These are phyloP conservation scores for Mellilla xanthometata DNA, from an alignment of 2,888 invertebrate genomes.

Conservation along the genomic window DNA sequence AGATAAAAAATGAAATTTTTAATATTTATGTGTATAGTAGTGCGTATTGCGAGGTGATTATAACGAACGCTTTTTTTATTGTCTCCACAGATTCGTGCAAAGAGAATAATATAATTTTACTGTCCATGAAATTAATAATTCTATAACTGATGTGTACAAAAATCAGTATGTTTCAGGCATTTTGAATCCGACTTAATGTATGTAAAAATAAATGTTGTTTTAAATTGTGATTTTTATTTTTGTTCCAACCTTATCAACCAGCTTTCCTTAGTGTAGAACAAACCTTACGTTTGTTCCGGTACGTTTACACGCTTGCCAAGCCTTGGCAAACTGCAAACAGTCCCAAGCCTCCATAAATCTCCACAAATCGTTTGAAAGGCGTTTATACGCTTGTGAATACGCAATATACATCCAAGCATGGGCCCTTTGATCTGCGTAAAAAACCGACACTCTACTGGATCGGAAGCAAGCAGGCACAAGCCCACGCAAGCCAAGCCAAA, in stretches of 20 bases:
- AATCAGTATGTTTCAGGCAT: conserved; percentile 81
- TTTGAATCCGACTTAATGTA: conserved; percentile 83
- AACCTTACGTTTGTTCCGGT: too few relatives aligned
- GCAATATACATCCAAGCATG: too few relatives aligned
- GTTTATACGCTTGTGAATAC: too few relatives aligned
- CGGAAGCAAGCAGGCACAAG: too few relatives aligned
- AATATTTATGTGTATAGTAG: conserved; percentile 74
- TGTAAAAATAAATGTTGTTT: conserved; percentile 84
- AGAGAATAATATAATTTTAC: conserved; percentile 68
- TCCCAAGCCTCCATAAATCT: too few relatives aligned
- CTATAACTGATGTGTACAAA: conserved; percentile 79
- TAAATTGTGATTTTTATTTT: conserved; percentile 75
- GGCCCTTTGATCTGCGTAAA: too few relatives aligned
- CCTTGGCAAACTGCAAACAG: too few relatives aligned
- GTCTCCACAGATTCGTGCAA: conserved; percentile 63
- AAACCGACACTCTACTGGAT: too few relatives aligned
- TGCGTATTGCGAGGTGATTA: conserved; percentile 68
- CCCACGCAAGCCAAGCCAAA: too few relatives aligned
- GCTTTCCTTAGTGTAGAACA: neutral
- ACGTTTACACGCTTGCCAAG: too few relatives aligned
- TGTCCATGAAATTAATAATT: conserved; percentile 76
- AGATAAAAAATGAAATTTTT: conserved; percentile 73
- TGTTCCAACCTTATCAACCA: neutral
- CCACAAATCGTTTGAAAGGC: too few relatives aligned
- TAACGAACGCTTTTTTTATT: conserved; percentile 49